Evolutionary conservation across 2,888 invertebrate genomes (phyloP).

Genomic region (Auanema sp.): DNA sequence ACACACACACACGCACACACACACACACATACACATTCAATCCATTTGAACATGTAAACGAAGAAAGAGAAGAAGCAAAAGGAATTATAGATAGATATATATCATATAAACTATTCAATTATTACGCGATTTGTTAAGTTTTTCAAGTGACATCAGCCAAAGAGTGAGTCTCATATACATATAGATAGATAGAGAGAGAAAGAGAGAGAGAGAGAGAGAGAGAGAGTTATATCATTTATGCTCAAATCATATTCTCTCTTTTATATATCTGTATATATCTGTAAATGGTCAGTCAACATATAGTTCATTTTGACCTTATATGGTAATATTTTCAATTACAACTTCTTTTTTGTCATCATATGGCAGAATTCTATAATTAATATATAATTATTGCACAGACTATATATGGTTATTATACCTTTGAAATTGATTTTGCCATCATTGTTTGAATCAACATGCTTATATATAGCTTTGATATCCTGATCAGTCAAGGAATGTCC

Average conservation of each 20-base stretch:
- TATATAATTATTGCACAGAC: constrained; percentile 62
- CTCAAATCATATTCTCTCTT: too few species aligned
- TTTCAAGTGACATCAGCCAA: background rate
- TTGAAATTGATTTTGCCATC: constrained; percentile 63
- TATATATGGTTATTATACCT: constrained; percentile 30
- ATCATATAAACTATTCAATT: constrained; percentile 1
- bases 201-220: too few species aligned
- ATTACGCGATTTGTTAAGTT: constrained; percentile 9
- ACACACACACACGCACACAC: too few species aligned
- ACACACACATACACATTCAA: too few species aligned
- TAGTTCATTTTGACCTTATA: background rate
- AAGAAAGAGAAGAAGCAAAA: background rate
- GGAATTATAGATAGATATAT: background rate
- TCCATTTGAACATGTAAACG: too few species aligned
- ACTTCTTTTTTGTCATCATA: background rate
- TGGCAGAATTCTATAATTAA: constrained; percentile 16
- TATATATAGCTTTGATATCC: constrained; percentile 65
- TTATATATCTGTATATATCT: too few species aligned
- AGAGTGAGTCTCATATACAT: too few species aligned
- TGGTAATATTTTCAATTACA: background rate
- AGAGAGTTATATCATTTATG: too few species aligned
- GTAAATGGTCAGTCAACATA: too few species aligned
- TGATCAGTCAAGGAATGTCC: constrained; percentile 64
- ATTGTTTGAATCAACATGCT: constrained; percentile 66
- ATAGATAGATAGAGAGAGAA: too few species aligned